Base-by-base conservation (phyloP, 2,888 invertebrate species). In the Apamea crenata region DNA sequence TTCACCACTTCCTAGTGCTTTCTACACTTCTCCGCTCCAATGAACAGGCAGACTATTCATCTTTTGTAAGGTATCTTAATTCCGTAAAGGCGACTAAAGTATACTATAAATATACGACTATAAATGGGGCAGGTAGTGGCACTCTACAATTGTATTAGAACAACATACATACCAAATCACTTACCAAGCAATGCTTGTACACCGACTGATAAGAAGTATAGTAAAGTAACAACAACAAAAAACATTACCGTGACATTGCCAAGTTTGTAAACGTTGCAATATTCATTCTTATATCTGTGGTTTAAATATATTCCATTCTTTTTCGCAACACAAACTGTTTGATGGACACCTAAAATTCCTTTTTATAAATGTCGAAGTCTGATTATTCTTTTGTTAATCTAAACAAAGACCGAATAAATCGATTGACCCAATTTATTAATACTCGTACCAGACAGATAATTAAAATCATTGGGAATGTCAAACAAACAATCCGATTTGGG, bases 401-500 rank as follows among this genome's bases (percentile, higher is more conserved):
- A 77, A 50, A 50, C 29, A 66, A 70, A 74, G 3, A 16, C 16
- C 47, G 10, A 36, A 66, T 73, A 59, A 71, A 79, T 72, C 21
- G 59, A 29, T 44, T 83, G 74, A 72, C 78, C 71, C 40, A 67
- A 78, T 77, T 77, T 66, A 36, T 69, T 53, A 53, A 69, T 69
- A n/a, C n/a, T n/a, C n/a, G n/a, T n/a, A 47, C 59, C 50, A 76
- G 40, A 59, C 29, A 69, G 65, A 25, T 75, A 76, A 67, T 59
- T 72, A 36, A 65, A 70, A 70, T 69, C 16, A 61, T 8, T 68
- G n/a, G 32, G 56, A 80, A 77, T 80, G 10, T 61, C 59, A 81
- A 77, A 77, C 65, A 67, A 76, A 77, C 65, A 67, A 76, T 73
- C 44, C 74, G 53, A 80, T 77, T 88, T 80, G 68, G 71, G 73